These are phyloP conservation scores for Amphiduros pacificus DNA, from an alignment of 2,888 invertebrate species.

Conservation along the genomic window DNA sequence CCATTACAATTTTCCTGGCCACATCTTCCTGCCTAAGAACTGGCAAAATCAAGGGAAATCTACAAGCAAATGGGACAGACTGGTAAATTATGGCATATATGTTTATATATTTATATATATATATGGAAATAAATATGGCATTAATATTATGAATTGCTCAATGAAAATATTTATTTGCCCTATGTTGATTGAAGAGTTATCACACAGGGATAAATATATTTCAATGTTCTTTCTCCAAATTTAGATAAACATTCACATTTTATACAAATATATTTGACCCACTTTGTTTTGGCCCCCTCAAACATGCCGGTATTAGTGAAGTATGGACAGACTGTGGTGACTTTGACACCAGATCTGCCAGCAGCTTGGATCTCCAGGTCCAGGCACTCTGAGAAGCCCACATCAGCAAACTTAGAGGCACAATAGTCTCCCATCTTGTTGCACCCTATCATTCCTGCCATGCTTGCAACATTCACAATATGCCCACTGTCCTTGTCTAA, in stretches of 20 bases:
- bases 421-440: conserved; percentile 74
- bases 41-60: conserved; percentile 67
- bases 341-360: conserved; percentile 70
- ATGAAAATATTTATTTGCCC: no score
- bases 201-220: no score
- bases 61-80: no score
- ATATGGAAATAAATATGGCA: no score
- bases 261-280: no score
- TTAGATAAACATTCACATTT: no score
- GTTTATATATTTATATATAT: no score
- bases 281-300: conserved; percentile 81
- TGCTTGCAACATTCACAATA: conserved; percentile 87
- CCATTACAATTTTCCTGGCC: conserved; percentile 78
- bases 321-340: conserved; percentile 90
- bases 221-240: no score
- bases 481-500: conserved; percentile 83
- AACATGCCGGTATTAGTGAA: conserved; percentile 98
- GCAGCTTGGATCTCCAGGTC: conserved; percentile 26
- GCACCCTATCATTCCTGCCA: conserved; percentile 82
- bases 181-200: no score
- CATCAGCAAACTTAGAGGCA: conserved; percentile 89
- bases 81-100: no score
- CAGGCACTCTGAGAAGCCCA: conserved; percentile 80
- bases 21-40: conserved; percentile 81
- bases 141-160: no score